phyloP scores from a whole-genome alignment of 2,113 vertebrate species.

The Seriola quinqueradiata region DNA sequence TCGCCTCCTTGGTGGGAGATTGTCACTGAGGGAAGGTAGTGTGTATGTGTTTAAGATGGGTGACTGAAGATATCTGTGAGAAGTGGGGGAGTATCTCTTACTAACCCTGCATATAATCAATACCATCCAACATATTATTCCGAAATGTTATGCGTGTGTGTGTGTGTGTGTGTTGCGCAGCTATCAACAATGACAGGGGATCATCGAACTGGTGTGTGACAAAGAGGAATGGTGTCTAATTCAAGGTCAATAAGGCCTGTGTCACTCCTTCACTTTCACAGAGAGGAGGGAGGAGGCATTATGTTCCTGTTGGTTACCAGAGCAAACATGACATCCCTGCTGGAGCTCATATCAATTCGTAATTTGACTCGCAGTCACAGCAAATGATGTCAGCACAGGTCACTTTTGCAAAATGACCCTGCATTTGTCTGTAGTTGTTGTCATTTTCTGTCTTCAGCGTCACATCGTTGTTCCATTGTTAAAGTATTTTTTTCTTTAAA shows the following conservation, averaged over 20 bases:
- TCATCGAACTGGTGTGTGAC: slow-evolving; percentile 86
- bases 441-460: slow-evolving; percentile 12
- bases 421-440: slow-evolving; percentile 38
- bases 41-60: slow-evolving; percentile 36
- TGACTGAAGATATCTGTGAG: slow-evolving; percentile 34
- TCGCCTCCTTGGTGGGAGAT: slow-evolving; percentile 52
- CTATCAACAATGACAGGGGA: slow-evolving; percentile 83
- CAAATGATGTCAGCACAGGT: slow-evolving; percentile 68
- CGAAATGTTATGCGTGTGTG: slow-evolving; percentile 65
- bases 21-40: slow-evolving; percentile 35
- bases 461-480: not conserved
- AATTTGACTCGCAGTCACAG: slow-evolving; percentile 60
- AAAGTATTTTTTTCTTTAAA: not conserved
- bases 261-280: slow-evolving; percentile 56
- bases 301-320: slow-evolving; percentile 77
- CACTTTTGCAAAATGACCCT: slow-evolving; percentile 44
- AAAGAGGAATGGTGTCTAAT: slow-evolving; percentile 85
- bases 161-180: not conserved
- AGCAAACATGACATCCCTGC: slow-evolving; percentile 73
- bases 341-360: slow-evolving; percentile 77
- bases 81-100: slow-evolving; percentile 88
- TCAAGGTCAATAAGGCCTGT: slow-evolving; percentile 82
- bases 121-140: slow-evolving; percentile 87
- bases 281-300: slow-evolving; percentile 50
- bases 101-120: slow-evolving; percentile 88